Base-by-base conservation (phyloP, 2,797 vertebrate species). In the Merluccius polli region DNA sequence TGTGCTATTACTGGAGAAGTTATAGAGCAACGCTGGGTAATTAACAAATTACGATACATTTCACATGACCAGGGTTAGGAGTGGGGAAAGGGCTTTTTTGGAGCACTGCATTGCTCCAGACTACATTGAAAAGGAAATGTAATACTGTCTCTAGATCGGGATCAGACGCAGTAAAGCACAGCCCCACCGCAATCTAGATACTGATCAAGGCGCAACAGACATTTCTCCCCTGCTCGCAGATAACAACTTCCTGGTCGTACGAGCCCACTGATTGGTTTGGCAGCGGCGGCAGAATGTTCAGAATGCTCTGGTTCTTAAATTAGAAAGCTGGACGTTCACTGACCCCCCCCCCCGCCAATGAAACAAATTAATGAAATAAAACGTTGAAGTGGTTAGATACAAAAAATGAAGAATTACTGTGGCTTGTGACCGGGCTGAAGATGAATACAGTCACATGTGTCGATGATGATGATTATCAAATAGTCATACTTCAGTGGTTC, bases 121-220 rank as follows among this genome's bases (percentile, higher is more conserved):
- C 38, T 44, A 21, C 27, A 41, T 12, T 16, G 24, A 11, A 31
- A 11, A 9, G 27, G 76, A 75, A 83, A 81, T 52, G 12, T 6
- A 63, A 80, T 29, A 63, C 35, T 8, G 16, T 70, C 31, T 76
- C 48, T 35, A 73, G 32, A 82, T 78, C 69, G 36, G 80, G 21
- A 41, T 16, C 30, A 52, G 67, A n/a, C 27, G 59, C 59, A 65
- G 59, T 9, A 27, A 6, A 27, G n/a, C 24, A 65, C 59, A 27
- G 59, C 59, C 59, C 10, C 3, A 1, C 63, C 12, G 15, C 15
- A 69, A 69, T n/a, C 67, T 11, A 69, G 67, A 69, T 32, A 16
- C 29, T 11, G 29, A 32, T 69, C 30, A 69, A 16, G 27, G 63
- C 16, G 9, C 24, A 67, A 13, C 2, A 9, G 21, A n/a, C 21